These are phyloP conservation scores for Oreochromis mossambicus DNA, from an alignment of 2,797 vertebrate species.

Conservation along the genomic window DNA sequence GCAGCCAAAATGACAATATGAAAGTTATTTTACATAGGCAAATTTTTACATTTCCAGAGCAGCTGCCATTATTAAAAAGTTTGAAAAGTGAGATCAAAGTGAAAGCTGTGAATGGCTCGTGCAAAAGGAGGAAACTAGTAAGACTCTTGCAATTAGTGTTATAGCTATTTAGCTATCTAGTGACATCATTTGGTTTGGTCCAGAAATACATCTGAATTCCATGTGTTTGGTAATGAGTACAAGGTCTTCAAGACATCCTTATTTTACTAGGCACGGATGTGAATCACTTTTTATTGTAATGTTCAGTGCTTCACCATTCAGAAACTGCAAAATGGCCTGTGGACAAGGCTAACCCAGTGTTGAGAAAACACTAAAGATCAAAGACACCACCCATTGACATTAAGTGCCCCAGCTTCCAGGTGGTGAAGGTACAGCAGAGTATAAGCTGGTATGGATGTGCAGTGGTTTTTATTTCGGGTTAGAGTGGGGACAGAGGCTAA, in stretches of 20 bases:
- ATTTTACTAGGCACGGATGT: slow-evolving; percentile 10
- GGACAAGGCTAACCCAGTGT: slow-evolving; percentile 3
- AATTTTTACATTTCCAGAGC: not conserved
- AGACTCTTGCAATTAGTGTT: not conserved
- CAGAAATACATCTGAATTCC: not conserved
- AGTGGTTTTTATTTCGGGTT: slow-evolving; percentile 58
- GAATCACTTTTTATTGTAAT: slow-evolving; percentile 11
- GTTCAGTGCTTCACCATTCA: slow-evolving; percentile 1
- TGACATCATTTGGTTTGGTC: slow-evolving; percentile 6
- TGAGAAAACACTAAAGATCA: slow-evolving; percentile 43
- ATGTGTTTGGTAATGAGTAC: slow-evolving; percentile 11
- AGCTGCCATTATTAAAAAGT: not conserved
- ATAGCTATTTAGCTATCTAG: not conserved
- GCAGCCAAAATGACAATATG: not conserved
- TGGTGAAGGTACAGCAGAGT: slow-evolving; percentile 22
- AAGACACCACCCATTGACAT: slow-evolving; percentile 38
- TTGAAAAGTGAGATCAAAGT: not conserved
- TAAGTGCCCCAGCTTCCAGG: slow-evolving; percentile 21
- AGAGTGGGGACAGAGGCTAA: slow-evolving; percentile 50
- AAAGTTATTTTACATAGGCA: not conserved
- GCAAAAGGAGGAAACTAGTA: not conserved
- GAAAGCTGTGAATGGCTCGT: not conserved
- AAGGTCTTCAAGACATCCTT: not conserved
- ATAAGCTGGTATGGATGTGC: slow-evolving; percentile 50
- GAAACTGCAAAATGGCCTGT: not conserved